Evolutionary conservation across 2,113 vertebrate genomes (phyloP).

Genomic region (Chelonoidis abingdonii): DNA sequence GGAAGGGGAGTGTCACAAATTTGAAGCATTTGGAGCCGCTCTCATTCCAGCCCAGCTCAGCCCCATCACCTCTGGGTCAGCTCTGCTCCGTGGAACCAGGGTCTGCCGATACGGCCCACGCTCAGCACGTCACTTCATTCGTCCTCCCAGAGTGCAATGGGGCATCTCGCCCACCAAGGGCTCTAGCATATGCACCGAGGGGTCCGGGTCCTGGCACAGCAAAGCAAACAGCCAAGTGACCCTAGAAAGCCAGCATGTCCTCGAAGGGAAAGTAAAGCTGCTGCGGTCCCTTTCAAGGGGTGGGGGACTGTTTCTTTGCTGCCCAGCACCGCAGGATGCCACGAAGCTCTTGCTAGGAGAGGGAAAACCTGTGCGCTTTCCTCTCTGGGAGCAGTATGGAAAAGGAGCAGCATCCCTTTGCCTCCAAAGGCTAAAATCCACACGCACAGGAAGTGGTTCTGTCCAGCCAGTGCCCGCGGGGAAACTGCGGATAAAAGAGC

Average conservation of each 20-base stretch:
- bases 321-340: neutral
- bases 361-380: rapidly evolving
- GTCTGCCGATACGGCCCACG: neutral
- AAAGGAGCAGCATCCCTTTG: neutral
- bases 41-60: neutral
- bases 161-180: neutral
- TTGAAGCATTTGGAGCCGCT: neutral
- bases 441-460: rapidly evolving
- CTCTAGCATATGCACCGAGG: neutral
- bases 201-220: neutral
- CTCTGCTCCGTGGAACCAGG: rapidly evolving
- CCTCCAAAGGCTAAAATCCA: neutral
- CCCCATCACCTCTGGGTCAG: neutral
- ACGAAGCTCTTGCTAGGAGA: rapidly evolving
- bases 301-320: neutral
- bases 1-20: neutral
- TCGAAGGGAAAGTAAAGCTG: neutral
- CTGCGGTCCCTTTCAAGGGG: neutral
- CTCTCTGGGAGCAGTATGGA: neutral
- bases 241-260: neutral
- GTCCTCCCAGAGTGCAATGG: neutral
- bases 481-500: rapidly evolving
- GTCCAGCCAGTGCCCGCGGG: neutral
- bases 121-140: neutral
- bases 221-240: neutral